Conservation (phyloP, 2,113 vertebrate genomes). For the Gallinago media region DNA sequence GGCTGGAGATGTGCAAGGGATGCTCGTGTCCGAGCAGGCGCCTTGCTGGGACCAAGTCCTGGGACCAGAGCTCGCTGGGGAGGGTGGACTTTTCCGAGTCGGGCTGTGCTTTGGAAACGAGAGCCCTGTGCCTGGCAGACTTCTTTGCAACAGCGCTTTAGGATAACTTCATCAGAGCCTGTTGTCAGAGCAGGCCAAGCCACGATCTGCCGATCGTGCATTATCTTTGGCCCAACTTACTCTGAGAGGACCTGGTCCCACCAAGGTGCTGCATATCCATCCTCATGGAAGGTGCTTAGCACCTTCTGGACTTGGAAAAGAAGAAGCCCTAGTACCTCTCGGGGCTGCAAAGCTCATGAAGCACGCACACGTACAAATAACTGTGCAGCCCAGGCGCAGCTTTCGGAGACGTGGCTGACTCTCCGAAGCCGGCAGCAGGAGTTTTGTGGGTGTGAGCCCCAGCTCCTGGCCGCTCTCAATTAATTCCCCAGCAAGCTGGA, state of each 20-base stretch:
- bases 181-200: conserved; percentile 14
- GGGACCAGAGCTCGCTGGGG: neutral
- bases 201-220: rapidly evolving
- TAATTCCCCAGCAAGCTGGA: neutral
- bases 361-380: neutral
- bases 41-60: neutral
- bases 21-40: rapidly evolving
- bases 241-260: neutral
- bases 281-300: neutral
- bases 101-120: neutral
- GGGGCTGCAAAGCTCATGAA: neutral
- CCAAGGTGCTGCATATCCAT: neutral
- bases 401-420: neutral
- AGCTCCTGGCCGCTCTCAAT: neutral
- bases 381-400: neutral
- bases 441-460: neutral
- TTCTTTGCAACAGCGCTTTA: neutral
- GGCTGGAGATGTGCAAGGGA: neutral
- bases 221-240: neutral
- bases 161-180: conserved; percentile 11
- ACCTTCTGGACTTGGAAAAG: neutral
- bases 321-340: neutral
- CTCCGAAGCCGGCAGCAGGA: neutral
- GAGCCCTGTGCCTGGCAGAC: neutral
- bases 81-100: neutral